Evolutionary conservation across 2,113 vertebrate species (phyloP).

Genomic region (Leptobrachium leishanense): DNA sequence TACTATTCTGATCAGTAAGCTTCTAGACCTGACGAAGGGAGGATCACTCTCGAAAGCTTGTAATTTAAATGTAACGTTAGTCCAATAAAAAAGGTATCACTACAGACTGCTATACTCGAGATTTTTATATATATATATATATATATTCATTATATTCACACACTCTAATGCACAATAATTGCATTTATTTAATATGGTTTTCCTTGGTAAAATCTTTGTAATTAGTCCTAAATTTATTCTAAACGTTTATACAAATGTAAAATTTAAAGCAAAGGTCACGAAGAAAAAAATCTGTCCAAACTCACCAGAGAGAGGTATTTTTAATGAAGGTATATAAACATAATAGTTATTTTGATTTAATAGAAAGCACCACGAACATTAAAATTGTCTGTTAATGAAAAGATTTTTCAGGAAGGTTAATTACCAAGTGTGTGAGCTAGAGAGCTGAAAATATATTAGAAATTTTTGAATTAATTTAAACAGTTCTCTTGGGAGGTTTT

Average conservation of each 20-base stretch:
- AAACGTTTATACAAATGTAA: conserved; percentile 17
- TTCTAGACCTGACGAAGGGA: too few species aligned
- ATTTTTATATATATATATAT: too few species aligned
- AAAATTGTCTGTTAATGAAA: conserved; percentile 36
- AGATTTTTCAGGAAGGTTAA: conserved; percentile 31
- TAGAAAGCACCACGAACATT: conserved; percentile 33
- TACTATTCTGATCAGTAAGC: too few species aligned
- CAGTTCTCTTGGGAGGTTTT: conserved; percentile 15
- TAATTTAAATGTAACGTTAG: too few species aligned
- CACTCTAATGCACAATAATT: too few species aligned
- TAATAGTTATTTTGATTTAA: conserved; percentile 42
- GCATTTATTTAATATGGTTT: too few species aligned
- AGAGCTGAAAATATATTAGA: conserved; percentile 6
- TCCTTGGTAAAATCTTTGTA: not conserved
- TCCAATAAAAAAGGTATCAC: too few species aligned
- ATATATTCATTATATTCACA: too few species aligned
- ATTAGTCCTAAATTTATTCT: conserved; percentile 14
- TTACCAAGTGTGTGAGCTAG: conserved; percentile 6
- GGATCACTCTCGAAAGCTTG: too few species aligned
- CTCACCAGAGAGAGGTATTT: conserved; percentile 13
- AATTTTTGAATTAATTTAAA: conserved; percentile 15
- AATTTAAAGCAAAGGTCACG: conserved; percentile 36
- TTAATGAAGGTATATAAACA: conserved; percentile 31
- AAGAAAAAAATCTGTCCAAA: conserved; percentile 20
- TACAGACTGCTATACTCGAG: too few species aligned